Evolutionary conservation across 2,888 invertebrate genomes (phyloP).

Genomic region (Nineta flava): DNA sequence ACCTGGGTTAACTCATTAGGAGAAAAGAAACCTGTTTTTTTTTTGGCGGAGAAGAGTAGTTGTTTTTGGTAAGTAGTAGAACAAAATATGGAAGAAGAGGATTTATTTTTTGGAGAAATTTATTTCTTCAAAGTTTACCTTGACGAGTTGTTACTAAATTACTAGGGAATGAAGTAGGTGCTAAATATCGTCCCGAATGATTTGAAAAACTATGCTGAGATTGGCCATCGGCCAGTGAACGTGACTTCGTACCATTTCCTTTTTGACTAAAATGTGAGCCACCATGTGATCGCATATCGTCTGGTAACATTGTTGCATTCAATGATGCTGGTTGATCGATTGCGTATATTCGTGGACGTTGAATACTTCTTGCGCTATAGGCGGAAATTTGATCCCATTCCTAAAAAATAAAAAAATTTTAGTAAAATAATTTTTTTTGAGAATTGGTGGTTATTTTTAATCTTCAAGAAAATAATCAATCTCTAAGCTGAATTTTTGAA

Average conservation of each 20-base stretch:
- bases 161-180: conserved; percentile 47
- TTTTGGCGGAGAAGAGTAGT: neutral
- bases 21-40: too few relatives aligned
- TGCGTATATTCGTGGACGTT: conserved; percentile 71
- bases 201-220: conserved; percentile 81
- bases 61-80: neutral
- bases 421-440: too few relatives aligned
- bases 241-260: conserved; percentile 30
- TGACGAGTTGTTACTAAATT: conserved; percentile 62
- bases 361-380: conserved; percentile 80
- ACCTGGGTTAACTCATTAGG: neutral
- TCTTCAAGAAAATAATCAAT: too few relatives aligned
- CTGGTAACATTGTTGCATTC: conserved; percentile 27
- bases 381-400: conserved; percentile 83
- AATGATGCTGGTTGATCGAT: conserved; percentile 44
- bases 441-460: too few relatives aligned
- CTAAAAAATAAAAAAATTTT: conserved; percentile 18
- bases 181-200: conserved; percentile 59
- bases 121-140: conserved; percentile 27
- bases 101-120: neutral
- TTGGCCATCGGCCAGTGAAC: conserved; percentile 76
- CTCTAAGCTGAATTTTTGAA: too few relatives aligned
- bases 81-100: neutral
- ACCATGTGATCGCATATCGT: conserved; percentile 57
- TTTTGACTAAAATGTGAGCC: conserved; percentile 51